Evolutionary conservation across 2,797 vertebrate species (phyloP).

Genomic region (Arctocebus calabarensis): DNA sequence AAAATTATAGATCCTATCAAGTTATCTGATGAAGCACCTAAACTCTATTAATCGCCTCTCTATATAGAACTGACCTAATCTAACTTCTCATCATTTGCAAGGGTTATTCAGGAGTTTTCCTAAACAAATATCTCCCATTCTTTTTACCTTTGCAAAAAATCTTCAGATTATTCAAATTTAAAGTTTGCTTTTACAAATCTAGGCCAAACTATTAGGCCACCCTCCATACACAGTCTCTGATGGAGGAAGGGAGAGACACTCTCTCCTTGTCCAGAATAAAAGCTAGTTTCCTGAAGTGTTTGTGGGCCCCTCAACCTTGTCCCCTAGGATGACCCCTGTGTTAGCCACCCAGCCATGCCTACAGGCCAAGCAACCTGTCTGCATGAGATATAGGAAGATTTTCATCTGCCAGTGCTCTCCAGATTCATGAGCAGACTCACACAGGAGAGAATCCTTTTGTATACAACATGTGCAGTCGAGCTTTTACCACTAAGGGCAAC

Average conservation of each 20-base stretch:
- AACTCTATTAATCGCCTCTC: neutral
- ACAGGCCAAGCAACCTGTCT: too few species aligned
- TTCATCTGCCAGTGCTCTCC: neutral
- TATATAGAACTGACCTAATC: neutral
- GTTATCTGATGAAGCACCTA: neutral
- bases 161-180: neutral
- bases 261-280: neutral
- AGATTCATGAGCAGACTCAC: neutral
- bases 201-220: neutral
- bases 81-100: neutral
- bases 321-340: too few species aligned
- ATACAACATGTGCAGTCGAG: too few species aligned
- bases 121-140: neutral
- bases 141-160: neutral
- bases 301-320: too few species aligned
- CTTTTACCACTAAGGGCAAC: neutral
- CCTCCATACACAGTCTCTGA: neutral
- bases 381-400: neutral
- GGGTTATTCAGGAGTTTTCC: neutral
- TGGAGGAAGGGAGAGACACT: neutral
- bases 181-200: conserved; percentile 14
- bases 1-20: neutral
- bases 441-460: neutral
- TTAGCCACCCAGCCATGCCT: too few species aligned
- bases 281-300: neutral